phyloP scores from a whole-genome alignment of 2,888 invertebrate species.

The Malthinus flaveolus region DNA sequence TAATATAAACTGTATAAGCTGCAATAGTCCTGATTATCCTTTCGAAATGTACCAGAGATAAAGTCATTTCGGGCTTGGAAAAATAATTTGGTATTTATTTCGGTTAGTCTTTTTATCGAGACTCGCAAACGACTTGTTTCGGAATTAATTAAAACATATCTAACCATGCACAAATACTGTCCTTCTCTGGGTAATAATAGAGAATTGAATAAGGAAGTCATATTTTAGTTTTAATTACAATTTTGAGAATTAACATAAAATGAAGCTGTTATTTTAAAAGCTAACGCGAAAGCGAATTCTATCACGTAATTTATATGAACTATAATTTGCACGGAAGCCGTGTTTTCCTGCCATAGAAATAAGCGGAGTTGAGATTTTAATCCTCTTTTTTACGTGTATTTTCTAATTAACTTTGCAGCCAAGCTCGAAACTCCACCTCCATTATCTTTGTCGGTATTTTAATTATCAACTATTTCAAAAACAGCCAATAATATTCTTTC shows the following conservation, averaged over 20 bases:
- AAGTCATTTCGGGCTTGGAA: no score
- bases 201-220: constrained; percentile 15
- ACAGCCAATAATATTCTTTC: constrained; percentile 31
- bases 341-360: constrained; percentile 29
- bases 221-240: constrained; percentile 28
- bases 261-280: constrained; percentile 26
- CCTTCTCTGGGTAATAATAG: not conserved
- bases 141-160: constrained; percentile 11
- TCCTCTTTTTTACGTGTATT: constrained; percentile 31
- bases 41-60: no score
- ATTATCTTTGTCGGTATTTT: constrained; percentile 30
- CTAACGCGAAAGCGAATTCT: constrained; percentile 25
- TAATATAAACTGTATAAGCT: no score
- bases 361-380: constrained; percentile 30
- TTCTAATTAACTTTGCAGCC: constrained; percentile 32
- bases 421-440: constrained; percentile 29
- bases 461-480: constrained; percentile 28
- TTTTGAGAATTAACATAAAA: constrained; percentile 26
- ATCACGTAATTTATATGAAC: constrained; percentile 30
- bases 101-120: no score
- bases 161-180: constrained; percentile 10
- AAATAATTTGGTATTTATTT: no score
- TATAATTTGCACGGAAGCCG: constrained; percentile 30
- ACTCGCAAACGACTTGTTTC: no score
- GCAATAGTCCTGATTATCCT: no score